Evolutionary conservation across 2,113 vertebrate species (phyloP).

Genomic region (Arenaria interpres): DNA sequence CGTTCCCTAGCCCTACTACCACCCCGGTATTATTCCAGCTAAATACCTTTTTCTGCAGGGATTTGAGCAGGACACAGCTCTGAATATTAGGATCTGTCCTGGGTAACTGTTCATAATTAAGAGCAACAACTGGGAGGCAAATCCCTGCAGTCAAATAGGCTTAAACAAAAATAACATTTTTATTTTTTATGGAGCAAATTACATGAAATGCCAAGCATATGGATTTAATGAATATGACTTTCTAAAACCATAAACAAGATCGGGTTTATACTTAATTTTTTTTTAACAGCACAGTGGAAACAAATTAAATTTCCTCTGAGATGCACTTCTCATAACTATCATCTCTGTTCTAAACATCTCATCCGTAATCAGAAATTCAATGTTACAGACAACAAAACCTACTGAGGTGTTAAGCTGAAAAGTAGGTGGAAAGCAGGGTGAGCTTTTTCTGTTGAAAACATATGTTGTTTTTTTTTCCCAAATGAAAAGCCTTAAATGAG

Average conservation of each 20-base stretch:
- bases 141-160: background rate
- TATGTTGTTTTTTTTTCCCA: background rate
- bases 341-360: background rate
- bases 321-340: background rate
- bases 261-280: background rate
- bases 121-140: background rate
- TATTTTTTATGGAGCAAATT: conserved; percentile 15
- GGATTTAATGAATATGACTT: conserved; percentile 41
- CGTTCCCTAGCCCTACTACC: background rate
- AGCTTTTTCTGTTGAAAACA: background rate
- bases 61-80: background rate
- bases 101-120: background rate
- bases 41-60: background rate
- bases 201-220: conserved; percentile 2
- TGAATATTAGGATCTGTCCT: conserved; percentile 12
- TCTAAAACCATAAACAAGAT: conserved; percentile 28
- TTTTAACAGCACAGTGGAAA: background rate
- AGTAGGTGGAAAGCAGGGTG: background rate
- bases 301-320: conserved; percentile 28
- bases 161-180: conserved; percentile 39
- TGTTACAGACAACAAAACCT: background rate
- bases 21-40: background rate
- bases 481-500: background rate
- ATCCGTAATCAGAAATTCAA: background rate
- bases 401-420: conserved; percentile 10